phyloP scores from a whole-genome alignment of 2,888 invertebrate species.

The Exephanes ischioxanthus region DNA sequence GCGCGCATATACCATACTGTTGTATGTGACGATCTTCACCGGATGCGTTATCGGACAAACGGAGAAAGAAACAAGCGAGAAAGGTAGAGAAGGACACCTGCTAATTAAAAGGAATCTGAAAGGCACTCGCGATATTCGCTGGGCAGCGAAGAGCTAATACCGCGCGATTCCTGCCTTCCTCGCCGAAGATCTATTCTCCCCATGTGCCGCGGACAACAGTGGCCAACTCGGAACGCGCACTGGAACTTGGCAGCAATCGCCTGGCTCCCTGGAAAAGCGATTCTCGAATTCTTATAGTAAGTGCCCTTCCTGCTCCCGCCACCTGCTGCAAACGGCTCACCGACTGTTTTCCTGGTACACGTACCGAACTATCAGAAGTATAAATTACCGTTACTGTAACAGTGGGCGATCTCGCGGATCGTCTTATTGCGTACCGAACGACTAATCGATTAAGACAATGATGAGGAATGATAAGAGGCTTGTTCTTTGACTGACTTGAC shows the following conservation, averaged over 20 bases:
- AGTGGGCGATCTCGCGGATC: conserved; percentile 12
- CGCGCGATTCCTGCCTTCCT: conserved; percentile 62
- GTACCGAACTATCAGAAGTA: conserved; percentile 57
- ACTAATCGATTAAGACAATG: conserved; percentile 55
- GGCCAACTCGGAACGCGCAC: conserved; percentile 24
- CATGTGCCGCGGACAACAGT: conserved; percentile 49
- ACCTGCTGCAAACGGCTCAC: conserved; percentile 54
- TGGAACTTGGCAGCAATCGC: conserved; percentile 55
- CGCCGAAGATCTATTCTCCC: conserved; percentile 58
- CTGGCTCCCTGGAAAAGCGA: conserved; percentile 59
- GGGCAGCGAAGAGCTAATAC: conserved; percentile 49
- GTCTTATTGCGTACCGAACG: conserved; percentile 37
- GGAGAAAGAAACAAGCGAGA: conserved; percentile 32
- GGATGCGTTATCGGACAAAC: conserved; percentile 66
- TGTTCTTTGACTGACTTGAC: neutral
- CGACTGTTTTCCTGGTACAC: conserved; percentile 67
- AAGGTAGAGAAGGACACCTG: conserved; percentile 52
- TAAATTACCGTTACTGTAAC: conserved; percentile 50
- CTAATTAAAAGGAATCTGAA: conserved; percentile 72
- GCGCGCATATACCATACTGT: conserved; percentile 15
- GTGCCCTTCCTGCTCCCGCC: conserved; percentile 48
- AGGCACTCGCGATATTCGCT: conserved; percentile 69
- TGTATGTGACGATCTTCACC: conserved; percentile 47
- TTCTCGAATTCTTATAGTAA: conserved; percentile 64
- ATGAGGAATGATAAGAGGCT: neutral